phyloP scores from a whole-genome alignment of 2,888 invertebrate genomes.

The Amiota minor region DNA sequence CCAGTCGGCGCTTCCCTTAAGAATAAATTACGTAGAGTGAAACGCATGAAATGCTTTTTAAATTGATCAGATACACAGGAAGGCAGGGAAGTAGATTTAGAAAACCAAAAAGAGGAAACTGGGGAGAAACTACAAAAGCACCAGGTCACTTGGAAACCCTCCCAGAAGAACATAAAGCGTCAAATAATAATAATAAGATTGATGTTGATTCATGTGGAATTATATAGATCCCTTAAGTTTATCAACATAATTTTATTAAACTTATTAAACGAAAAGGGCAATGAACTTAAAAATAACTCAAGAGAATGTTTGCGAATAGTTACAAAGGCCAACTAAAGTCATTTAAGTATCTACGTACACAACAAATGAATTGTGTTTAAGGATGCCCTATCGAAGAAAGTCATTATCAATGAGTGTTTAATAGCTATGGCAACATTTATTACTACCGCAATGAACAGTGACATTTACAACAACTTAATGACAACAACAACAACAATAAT shows the following conservation, averaged over 20 bases:
- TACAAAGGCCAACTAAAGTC: neutral
- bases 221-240: no score
- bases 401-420: slow-evolving; percentile 28
- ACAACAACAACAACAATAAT: slow-evolving; percentile 9
- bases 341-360: neutral
- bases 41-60: no score
- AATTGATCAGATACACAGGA: no score
- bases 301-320: slow-evolving; percentile 3
- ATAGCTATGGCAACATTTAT: slow-evolving; percentile 34
- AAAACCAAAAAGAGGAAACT: no score
- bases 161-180: no score
- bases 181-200: no score
- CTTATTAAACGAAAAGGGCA: neutral
- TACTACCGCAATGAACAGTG: neutral
- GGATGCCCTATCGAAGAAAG: slow-evolving; percentile 1
- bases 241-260: neutral
- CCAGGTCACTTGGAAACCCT: no score
- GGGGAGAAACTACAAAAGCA: no score
- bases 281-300: slow-evolving; percentile 9
- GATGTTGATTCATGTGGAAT: no score
- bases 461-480: slow-evolving; percentile 16
- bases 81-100: no score
- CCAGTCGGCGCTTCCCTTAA: no score
- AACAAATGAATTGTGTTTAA: neutral
- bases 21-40: no score